Evolutionary conservation across 2,888 invertebrate genomes (phyloP).

Genomic region (Standfussiana lucernea): DNA sequence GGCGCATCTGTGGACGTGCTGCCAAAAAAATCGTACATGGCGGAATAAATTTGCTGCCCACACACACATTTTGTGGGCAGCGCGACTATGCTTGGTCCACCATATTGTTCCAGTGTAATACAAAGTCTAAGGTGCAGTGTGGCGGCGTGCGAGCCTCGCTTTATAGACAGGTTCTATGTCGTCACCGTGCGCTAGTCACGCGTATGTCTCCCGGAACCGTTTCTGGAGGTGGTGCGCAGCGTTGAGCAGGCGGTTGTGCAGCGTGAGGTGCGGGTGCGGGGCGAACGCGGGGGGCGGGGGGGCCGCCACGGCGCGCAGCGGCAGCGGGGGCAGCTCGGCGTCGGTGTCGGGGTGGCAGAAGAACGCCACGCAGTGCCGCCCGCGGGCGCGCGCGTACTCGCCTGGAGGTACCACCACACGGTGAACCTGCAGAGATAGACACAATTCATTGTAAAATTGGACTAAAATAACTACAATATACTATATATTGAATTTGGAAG

Average conservation of each 20-base stretch:
- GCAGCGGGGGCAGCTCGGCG: constrained; percentile 88
- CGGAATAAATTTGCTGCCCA: neutral
- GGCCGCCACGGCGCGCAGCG: constrained; percentile 83
- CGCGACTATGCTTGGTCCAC: too few relatives aligned
- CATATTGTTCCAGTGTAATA: neutral
- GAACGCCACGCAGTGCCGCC: constrained; percentile 94
- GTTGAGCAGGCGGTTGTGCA: constrained; percentile 91
- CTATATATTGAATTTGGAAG: neutral
- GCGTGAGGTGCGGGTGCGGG: constrained; percentile 85
- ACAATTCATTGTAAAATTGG: neutral
- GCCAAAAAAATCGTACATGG: neutral
- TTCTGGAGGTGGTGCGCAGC: constrained; percentile 94
- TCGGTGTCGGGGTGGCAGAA: constrained; percentile 94
- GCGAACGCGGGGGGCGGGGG: constrained; percentile 84
- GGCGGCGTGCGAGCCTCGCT: constrained; percentile 71
- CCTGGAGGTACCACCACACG: constrained; percentile 94
- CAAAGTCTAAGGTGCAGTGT: constrained; percentile 70
- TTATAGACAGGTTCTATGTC: constrained; percentile 67
- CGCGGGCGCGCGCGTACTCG: constrained; percentile 91
- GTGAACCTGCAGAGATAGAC: constrained; percentile 89
- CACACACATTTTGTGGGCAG: neutral
- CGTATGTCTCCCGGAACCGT: constrained; percentile 93
- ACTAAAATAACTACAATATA: neutral
- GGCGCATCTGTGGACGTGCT: neutral
- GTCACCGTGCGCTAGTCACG: constrained; percentile 85